These are phyloP conservation scores for Centrocercus urophasianus DNA, from an alignment of 2,113 vertebrate genomes.

Conservation along the genomic window DNA sequence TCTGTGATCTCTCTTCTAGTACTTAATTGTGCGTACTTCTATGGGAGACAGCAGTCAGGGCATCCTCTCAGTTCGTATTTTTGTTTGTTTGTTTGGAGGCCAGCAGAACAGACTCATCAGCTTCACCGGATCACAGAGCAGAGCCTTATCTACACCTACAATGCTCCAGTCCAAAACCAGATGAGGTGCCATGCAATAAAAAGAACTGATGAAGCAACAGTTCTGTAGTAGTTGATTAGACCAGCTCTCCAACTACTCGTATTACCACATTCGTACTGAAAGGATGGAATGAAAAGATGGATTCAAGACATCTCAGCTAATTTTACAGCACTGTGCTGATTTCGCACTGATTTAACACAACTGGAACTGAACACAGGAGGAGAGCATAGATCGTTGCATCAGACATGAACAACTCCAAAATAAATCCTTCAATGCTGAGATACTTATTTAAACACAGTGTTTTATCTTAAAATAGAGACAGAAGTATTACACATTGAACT, in stretches of 20 bases:
- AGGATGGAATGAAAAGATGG: background rate
- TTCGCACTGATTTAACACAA: background rate
- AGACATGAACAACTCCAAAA: background rate
- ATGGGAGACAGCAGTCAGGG: background rate
- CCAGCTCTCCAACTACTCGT: background rate
- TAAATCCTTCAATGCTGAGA: background rate
- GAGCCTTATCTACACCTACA: background rate
- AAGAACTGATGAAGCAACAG: background rate
- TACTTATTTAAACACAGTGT: background rate
- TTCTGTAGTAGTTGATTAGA: rapidly evolving
- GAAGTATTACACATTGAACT: rapidly evolving
- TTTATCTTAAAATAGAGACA: background rate
- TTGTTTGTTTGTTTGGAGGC: background rate
- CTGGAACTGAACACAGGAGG: background rate
- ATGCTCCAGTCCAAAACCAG: background rate
- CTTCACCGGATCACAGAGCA: background rate
- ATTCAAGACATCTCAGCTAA: background rate
- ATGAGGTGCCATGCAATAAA: background rate
- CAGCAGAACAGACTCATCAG: background rate
- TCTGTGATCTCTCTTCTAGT: background rate
- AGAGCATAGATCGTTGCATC: background rate
- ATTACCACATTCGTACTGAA: rapidly evolving
- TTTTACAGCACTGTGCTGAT: background rate
- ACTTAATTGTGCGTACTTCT: background rate
- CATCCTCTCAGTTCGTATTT: background rate